These are phyloP conservation scores for Smithornis capensis DNA, from an alignment of 2,113 vertebrate genomes.

Conservation along the genomic window DNA sequence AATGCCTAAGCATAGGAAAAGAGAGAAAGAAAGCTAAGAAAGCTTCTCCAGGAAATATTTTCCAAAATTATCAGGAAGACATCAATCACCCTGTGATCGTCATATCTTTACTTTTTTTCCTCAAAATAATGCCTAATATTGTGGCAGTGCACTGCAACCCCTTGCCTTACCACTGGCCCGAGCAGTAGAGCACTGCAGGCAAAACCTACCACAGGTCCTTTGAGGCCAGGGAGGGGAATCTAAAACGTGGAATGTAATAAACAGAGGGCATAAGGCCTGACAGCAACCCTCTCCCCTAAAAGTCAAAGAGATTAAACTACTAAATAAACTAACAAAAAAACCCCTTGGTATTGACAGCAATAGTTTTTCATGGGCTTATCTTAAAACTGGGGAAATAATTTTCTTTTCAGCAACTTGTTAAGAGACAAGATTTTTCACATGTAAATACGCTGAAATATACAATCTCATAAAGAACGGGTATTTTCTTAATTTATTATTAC, in stretches of 20 bases:
- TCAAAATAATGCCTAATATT: neutral
- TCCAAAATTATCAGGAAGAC: neutral
- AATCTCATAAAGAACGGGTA: neutral
- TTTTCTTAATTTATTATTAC: neutral
- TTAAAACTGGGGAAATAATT: neutral
- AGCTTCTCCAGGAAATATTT: neutral
- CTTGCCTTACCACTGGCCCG: neutral
- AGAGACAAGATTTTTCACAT: neutral
- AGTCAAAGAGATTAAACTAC: neutral
- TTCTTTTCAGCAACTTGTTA: constrained; percentile 1
- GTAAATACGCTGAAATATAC: neutral
- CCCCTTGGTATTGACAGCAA: neutral
- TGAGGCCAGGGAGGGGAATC: no score
- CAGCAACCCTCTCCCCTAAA: neutral
- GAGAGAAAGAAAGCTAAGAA: neutral
- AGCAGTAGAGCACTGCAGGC: neutral
- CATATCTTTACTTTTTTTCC: neutral
- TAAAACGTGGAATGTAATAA: neutral
- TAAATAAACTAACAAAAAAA: neutral
- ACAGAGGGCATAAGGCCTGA: neutral
- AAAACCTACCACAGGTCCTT: neutral
- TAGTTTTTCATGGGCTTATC: neutral
- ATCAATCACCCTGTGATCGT: neutral
- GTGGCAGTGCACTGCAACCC: neutral
- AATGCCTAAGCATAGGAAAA: neutral